Evolutionary conservation across 2,113 vertebrate species (phyloP).

Genomic region (Malurus melanocephalus): DNA sequence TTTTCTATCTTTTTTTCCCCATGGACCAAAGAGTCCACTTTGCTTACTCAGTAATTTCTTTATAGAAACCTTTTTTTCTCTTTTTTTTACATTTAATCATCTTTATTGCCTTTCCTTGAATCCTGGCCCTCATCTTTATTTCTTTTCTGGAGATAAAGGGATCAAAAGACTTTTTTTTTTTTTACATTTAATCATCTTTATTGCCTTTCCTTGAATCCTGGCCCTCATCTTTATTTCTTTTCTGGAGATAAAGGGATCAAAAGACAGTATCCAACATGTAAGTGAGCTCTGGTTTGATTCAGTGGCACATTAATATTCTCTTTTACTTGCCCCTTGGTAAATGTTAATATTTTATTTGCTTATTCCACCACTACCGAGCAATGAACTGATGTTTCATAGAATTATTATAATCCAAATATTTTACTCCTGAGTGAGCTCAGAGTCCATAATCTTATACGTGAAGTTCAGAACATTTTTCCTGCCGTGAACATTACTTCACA

Average conservation of each 20-base stretch:
- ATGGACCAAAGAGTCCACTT: background rate
- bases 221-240: background rate
- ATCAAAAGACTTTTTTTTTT: background rate
- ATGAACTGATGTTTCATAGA: conserved; percentile 4
- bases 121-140: background rate
- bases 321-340: conserved; percentile 27
- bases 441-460: background rate
- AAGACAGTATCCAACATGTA: background rate
- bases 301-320: background rate
- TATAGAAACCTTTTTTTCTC: background rate
- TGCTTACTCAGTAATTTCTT: background rate
- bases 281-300: background rate
- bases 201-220: background rate
- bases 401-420: conserved; percentile 5
- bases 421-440: conserved; percentile 25
- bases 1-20: background rate
- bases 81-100: background rate
- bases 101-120: background rate
- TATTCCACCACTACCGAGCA: background rate
- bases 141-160: background rate
- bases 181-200: background rate
- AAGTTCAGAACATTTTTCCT: conserved; percentile 41
- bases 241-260: background rate
- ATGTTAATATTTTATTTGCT: conserved; percentile 51
- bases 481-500: background rate